These are phyloP conservation scores for Drymodes brunneopygia DNA, from an alignment of 2,113 vertebrate species.

Conservation along the genomic window DNA sequence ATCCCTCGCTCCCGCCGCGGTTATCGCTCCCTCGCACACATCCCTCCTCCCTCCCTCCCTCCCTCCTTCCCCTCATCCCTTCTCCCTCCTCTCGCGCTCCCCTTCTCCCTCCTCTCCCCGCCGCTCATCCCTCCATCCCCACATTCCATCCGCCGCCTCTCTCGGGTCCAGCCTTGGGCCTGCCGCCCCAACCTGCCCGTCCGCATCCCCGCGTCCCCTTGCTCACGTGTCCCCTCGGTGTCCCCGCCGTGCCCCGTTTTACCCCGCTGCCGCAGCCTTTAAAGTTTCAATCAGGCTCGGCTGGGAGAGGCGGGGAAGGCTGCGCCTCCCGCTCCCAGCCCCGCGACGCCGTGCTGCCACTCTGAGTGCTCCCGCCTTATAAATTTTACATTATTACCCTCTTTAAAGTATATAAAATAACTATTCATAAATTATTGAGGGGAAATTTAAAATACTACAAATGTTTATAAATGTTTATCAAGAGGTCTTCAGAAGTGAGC, in stretches of 20 bases:
- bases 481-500: conserved; percentile 66
- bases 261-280: conserved; percentile 10
- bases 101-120: background rate
- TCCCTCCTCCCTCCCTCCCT: background rate
- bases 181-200: fast-evolving
- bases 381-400: conserved; percentile 70
- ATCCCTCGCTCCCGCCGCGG: background rate
- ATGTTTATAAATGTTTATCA: conserved; percentile 77
- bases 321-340: conserved; percentile 27
- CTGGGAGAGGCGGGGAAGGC: conserved; percentile 23
- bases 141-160: background rate
- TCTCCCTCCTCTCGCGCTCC: fast-evolving
- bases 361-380: conserved; percentile 63
- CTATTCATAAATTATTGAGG: conserved; percentile 72
- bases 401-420: conserved; percentile 75
- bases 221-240: background rate
- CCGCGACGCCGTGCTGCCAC: conserved; percentile 46
- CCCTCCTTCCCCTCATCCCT: background rate
- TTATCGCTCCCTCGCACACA: conserved; percentile 14
- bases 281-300: conserved; percentile 58
- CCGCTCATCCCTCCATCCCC: background rate
- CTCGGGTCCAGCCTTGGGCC: fast-evolving
- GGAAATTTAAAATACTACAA: conserved; percentile 72
- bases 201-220: fast-evolving
- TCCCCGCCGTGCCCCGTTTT: background rate